Percentiles rank a stretch among this genome's conserved stretches.
These are phyloP conservation scores for Sitobion miscanthi DNA, from an alignment of 1,140 invertebrate species.

Conservation along the genomic window DNA sequence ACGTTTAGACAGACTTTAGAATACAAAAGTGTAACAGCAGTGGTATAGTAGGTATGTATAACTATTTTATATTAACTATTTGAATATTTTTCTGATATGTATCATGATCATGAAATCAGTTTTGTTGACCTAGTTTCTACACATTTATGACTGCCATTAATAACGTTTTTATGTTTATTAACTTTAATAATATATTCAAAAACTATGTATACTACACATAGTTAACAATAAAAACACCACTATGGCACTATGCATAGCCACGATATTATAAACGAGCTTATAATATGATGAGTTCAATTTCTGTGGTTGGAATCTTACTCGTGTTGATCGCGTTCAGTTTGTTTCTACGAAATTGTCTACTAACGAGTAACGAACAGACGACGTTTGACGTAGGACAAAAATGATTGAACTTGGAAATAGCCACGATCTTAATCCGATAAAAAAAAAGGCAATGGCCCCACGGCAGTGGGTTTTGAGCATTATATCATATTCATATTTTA, in stretches of 20 bases:
- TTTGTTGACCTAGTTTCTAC: not conserved
- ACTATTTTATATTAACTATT: not conserved
- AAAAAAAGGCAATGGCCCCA: not conserved
- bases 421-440: not conserved
- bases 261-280: not conserved
- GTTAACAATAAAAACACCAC: not conserved
- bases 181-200: not conserved
- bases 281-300: not conserved
- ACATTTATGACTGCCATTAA: not conserved
- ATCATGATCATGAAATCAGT: not conserved
- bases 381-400: not conserved
- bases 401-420: not conserved
- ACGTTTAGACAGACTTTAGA: not conserved
- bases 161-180: not conserved
- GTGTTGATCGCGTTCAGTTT: not conserved
- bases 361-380: not conserved
- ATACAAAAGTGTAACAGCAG: not conserved
- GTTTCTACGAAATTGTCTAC: not conserved
- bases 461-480: not conserved
- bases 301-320: not conserved
- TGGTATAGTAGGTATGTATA: not conserved
- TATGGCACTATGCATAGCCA: not conserved
- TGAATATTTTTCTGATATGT: not conserved
- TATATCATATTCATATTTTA: no score
- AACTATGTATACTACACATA: not conserved